Evolutionary conservation across 2,797 vertebrate species (phyloP).

Genomic region (Tarsius wallacei): DNA sequence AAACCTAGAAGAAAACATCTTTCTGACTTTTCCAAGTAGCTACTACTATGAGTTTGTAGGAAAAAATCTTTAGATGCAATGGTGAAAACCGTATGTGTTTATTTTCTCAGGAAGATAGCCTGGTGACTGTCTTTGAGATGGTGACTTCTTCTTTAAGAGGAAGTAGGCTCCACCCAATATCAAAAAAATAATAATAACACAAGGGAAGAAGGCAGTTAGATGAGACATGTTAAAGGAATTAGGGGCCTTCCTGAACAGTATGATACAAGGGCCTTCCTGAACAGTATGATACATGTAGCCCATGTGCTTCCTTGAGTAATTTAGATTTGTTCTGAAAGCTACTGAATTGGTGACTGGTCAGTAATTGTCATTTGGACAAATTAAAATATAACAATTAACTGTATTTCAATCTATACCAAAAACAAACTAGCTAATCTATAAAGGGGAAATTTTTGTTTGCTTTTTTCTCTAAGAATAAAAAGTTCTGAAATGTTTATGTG

Average conservation of each 20-base stretch:
- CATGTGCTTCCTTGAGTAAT: not conserved
- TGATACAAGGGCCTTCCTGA: not conserved
- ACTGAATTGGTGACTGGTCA: not conserved
- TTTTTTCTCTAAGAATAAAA: constrained; percentile 12
- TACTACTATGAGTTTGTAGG: not conserved
- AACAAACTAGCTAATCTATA: not conserved
- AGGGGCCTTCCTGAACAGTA: not conserved
- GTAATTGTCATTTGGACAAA: not conserved
- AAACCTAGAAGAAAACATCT: not conserved
- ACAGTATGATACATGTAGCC: not conserved
- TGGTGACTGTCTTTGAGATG: constrained; percentile 3
- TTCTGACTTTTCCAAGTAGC: not conserved
- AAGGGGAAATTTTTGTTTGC: not conserved
- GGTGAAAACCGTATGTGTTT: not conserved
- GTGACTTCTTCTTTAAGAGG: not conserved
- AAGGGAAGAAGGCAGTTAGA: not conserved
- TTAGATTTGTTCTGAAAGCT: constrained; percentile 18
- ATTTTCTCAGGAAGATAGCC: constrained; percentile 39
- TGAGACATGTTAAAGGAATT: constrained; percentile 58
- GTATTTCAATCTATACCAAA: not conserved
- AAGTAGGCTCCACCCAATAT: not conserved
- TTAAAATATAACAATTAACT: not conserved
- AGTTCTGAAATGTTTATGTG: not conserved
- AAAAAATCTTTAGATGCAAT: not conserved
- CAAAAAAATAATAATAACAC: not conserved